Evolutionary conservation across 2,797 vertebrate species (phyloP), one percentile per base, ranked within the genome.

Genomic region (Prunella strophiata): DNA sequence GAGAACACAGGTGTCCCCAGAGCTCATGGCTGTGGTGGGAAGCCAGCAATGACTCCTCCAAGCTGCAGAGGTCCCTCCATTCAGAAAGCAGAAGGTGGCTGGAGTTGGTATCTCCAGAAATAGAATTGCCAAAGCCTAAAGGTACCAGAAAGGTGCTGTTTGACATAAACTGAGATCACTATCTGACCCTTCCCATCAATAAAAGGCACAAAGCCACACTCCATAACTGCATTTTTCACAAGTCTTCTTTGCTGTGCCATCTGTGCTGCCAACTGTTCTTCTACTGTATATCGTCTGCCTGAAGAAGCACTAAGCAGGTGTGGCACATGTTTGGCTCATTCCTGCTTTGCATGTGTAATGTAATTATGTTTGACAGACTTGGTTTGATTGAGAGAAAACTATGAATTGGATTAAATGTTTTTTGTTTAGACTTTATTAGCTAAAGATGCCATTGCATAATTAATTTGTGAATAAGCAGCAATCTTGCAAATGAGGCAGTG

Each of bases 341-440:
- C 95, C 97, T 97, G 94, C 96, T 98, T 97, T 97, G 96, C 96
- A 94, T 96, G 95, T 62, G 66, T 97, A 97, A 97, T 97, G 96
- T 97, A 97, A 98, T 98, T 97, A 96, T 94, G 94, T 97, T 97
- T 97, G 97, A 98, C 97, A 97, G 96, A 93, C 92, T 97, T 84
- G 87, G 97, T 97, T 93, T 73, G 89, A 96, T 89, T 96, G 96
- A 97, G 95, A 72, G 79, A 89, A 94, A 94, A 93, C 67, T 82
- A 94, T 95, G 96, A 96, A 97, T 96, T 98, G 96, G 94, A 97
- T 98, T 97, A 97, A 98, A 97, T 97, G 96, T 86, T 97, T 97
- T 98, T 98, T 98, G 97, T 98, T 98, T 97, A 97, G 96, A 97
- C 95, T 97, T 97, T 98, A 98, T 98, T 98, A 98, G 96, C 95